These are phyloP conservation scores for Drosophila melanocephala DNA, from an alignment of 2,888 invertebrate species.

Conservation along the genomic window DNA sequence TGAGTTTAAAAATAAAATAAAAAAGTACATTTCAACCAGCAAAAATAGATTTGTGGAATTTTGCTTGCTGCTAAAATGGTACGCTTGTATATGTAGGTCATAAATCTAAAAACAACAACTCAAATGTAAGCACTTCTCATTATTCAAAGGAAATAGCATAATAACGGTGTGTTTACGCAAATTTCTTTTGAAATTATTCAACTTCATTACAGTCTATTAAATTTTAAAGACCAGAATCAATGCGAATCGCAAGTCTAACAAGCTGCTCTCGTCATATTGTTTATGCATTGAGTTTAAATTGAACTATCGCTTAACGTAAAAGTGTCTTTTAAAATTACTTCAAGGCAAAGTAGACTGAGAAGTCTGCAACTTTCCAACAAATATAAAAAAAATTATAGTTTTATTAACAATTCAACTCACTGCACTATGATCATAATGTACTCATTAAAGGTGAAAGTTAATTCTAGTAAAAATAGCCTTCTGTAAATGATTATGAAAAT, in stretches of 20 bases:
- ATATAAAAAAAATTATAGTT: neutral
- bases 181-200: neutral
- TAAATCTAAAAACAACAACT: neutral
- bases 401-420: neutral
- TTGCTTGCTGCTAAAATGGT: neutral
- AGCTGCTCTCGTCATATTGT: neutral
- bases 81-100: slow-evolving; percentile 3
- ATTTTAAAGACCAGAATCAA: neutral
- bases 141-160: neutral
- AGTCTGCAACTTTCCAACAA: neutral
- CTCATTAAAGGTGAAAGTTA: neutral
- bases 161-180: neutral
- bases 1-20: slow-evolving; percentile 66
- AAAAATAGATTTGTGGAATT: slow-evolving; percentile 52
- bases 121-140: neutral
- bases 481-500: neutral
- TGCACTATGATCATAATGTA: neutral
- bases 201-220: neutral
- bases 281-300: neutral
- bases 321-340: neutral
- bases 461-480: neutral
- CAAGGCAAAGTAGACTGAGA: neutral
- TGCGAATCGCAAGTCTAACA: neutral
- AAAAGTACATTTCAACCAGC: slow-evolving; percentile 60
- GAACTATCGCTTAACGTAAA: neutral